Percentiles rank a stretch among this genome's conserved stretches.
Evolutionary conservation across 2,113 vertebrate genomes (phyloP).

Genomic region (Oxygymnocypris stewartii): DNA sequence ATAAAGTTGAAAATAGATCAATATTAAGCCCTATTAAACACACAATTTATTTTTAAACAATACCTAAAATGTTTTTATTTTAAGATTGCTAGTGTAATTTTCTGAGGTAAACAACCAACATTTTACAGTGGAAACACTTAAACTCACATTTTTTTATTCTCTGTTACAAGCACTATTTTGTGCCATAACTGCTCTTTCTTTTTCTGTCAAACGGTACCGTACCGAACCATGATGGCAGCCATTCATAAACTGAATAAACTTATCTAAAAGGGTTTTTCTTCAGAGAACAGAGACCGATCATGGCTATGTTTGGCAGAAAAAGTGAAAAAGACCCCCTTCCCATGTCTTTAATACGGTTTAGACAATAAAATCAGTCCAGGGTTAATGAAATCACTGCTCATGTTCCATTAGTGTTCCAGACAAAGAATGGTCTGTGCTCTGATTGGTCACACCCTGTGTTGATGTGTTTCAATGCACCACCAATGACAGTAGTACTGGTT

Average conservation of each 20-base stretch:
- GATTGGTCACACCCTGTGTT: conserved; percentile 3
- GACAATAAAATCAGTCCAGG: conserved; percentile 19
- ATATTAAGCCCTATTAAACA: too few species aligned
- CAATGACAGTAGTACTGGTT: neutral
- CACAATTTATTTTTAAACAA: neutral
- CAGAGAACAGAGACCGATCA: conserved; percentile 11
- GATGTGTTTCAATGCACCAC: neutral
- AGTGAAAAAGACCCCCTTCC: neutral
- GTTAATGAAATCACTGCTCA: conserved; percentile 34
- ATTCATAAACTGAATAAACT: conserved; percentile 44
- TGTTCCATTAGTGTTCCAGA: conserved; percentile 7
- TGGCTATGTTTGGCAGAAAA: neutral
- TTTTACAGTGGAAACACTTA: neutral
- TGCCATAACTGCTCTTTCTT: neutral
- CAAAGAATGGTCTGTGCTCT: neutral
- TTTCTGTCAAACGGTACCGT: conserved; percentile 6
- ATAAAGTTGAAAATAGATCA: neutral
- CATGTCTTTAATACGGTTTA: neutral
- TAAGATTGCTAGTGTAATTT: neutral
- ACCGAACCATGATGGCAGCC: conserved; percentile 33
- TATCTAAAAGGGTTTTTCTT: conserved; percentile 34
- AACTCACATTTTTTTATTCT: neutral
- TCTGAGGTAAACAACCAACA: neutral
- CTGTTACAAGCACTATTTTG: neutral
- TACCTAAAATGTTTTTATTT: too few species aligned